Percentiles rank a stretch among this genome's conserved stretches.
phyloP scores from a whole-genome alignment of 2,797 vertebrate species.

The Apogon hyalosoma region DNA sequence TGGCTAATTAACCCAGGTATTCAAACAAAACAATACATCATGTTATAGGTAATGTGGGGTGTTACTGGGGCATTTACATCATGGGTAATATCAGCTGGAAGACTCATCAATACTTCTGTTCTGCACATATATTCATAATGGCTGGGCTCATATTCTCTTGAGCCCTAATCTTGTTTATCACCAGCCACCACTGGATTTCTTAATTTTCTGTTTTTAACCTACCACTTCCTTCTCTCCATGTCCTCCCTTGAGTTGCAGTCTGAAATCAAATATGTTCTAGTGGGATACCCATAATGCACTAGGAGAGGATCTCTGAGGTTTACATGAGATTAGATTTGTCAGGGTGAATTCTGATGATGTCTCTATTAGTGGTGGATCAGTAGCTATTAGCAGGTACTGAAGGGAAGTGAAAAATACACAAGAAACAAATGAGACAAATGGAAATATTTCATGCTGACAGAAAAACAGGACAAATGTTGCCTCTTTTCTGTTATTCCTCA shows the following conservation, averaged over 20 bases:
- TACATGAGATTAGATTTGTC: constrained; percentile 40
- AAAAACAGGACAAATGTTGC: no score
- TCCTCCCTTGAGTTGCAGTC: constrained; percentile 48
- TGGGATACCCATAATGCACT: constrained; percentile 41
- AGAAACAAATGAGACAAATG: constrained; percentile 18
- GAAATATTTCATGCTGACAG: constrained; percentile 9
- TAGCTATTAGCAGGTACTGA: constrained; percentile 24
- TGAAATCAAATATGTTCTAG: constrained; percentile 56
- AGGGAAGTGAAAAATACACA: constrained; percentile 46
- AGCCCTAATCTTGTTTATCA: no score
- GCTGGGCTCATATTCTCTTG: no score
- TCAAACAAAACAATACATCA: no score
- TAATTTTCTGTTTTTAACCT: constrained; percentile 59
- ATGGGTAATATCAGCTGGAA: no score
- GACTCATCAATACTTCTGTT: no score
- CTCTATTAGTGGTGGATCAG: constrained; percentile 38
- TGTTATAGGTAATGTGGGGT: no score
- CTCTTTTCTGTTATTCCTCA: no score
- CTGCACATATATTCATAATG: no score
- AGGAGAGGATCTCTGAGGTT: constrained; percentile 21
- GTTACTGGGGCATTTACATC: no score
- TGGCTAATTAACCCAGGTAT: no score
- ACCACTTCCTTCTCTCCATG: constrained; percentile 51
- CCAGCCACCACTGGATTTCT: no score
- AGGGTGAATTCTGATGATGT: constrained; percentile 48